A percentile compares a stretch with the other conserved stretches of the same genome.
Evolutionary conservation across 2,113 vertebrate genomes (phyloP).

Genomic region (Heterochromis multidens): DNA sequence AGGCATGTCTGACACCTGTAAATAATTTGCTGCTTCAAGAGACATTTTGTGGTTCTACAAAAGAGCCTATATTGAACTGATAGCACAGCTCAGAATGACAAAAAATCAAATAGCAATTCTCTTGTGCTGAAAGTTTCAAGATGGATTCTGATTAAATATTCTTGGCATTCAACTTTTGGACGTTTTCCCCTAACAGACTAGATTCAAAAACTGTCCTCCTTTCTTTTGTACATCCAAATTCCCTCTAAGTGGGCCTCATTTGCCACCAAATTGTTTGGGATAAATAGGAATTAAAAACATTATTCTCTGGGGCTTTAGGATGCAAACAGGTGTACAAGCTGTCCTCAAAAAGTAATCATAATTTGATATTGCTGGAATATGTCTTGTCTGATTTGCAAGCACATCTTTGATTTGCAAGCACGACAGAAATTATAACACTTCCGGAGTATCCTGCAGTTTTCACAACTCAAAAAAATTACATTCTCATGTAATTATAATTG

Average conservation of each 20-base stretch:
- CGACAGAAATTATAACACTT: not conserved
- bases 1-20: not conserved
- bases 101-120: not conserved
- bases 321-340: constrained; percentile 5
- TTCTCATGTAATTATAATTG: not conserved
- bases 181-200: not conserved
- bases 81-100: not conserved
- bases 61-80: not conserved
- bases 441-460: not conserved
- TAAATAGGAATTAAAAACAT: not conserved
- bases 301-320: not conserved
- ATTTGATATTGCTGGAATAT: not conserved
- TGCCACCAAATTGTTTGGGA: not conserved
- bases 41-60: not conserved
- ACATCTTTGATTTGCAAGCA: not conserved
- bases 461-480: not conserved
- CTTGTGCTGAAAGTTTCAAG: not conserved
- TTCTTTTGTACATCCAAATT: not conserved
- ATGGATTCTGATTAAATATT: not conserved
- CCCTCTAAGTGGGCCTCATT: not conserved
- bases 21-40: not conserved
- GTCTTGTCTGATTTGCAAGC: not conserved
- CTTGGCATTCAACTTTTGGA: not conserved
- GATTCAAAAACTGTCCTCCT: not conserved
- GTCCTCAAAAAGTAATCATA: not conserved